Conservation (phyloP, 2,888 invertebrate genomes). For the Meghimatium bilineatum region DNA sequence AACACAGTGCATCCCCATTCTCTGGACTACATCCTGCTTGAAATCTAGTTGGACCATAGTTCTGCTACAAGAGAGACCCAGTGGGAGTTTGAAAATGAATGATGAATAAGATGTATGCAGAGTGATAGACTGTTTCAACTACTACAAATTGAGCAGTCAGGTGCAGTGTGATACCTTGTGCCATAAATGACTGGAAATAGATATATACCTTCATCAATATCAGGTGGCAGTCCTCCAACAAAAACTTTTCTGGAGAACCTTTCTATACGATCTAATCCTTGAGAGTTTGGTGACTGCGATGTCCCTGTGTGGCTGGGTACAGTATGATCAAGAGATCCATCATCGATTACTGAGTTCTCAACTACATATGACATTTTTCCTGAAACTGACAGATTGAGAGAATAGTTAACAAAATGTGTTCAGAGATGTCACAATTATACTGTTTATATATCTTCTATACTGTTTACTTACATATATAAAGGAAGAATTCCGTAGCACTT, state of each 20-base stretch:
- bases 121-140: too few relatives aligned
- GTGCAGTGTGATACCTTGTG: too few relatives aligned
- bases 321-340: slow-evolving; percentile 82
- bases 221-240: slow-evolving; percentile 97
- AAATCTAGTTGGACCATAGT: too few relatives aligned
- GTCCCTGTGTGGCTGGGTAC: slow-evolving; percentile 83
- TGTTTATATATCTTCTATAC: too few relatives aligned
- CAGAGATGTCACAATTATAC: neutral
- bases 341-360: slow-evolving; percentile 81
- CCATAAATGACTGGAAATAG: neutral
- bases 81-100: too few relatives aligned
- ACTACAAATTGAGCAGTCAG: neutral
- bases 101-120: too few relatives aligned
- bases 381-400: slow-evolving; percentile 76
- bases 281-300: slow-evolving; percentile 90
- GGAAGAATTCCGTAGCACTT: too few relatives aligned
- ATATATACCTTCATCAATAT: slow-evolving; percentile 92
- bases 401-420: neutral
- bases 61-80: too few relatives aligned
- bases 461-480: too few relatives aligned
- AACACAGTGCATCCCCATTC: too few relatives aligned
- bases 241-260: slow-evolving; percentile 90
- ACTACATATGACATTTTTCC: slow-evolving; percentile 91
- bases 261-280: slow-evolving; percentile 76
- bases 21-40: too few relatives aligned